phyloP scores from a whole-genome alignment of 2,797 vertebrate genomes.

The Urosaurus nigricauda region DNA sequence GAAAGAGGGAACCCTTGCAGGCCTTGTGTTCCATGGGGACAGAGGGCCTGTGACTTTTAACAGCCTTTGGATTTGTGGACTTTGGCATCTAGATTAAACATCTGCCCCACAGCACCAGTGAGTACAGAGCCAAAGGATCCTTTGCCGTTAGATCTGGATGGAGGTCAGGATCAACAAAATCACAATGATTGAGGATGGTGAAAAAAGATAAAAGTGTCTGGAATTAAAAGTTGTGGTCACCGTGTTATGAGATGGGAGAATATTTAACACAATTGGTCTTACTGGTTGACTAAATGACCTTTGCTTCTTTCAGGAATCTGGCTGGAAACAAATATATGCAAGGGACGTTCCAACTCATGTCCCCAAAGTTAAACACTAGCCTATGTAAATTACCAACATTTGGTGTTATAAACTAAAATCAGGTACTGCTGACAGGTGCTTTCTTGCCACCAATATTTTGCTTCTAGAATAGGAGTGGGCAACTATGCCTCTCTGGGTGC shows the following conservation, averaged over 20 bases:
- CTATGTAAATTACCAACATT: background rate
- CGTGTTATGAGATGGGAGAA: constrained; percentile 10
- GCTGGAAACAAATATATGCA: background rate
- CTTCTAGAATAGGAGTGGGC: background rate
- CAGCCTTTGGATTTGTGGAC: constrained; percentile 46
- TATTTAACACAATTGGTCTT: constrained; percentile 23
- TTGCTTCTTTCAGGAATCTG: background rate
- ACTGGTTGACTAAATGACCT: constrained; percentile 23
- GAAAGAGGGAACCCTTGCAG: background rate
- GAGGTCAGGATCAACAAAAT: fast-evolving
- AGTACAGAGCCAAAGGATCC: constrained; percentile 43
- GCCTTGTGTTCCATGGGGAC: constrained; percentile 33
- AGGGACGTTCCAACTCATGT: background rate
- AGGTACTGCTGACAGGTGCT: background rate
- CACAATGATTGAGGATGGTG: background rate
- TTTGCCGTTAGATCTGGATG: background rate
- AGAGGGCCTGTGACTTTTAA: constrained; percentile 49
- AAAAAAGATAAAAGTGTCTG: background rate
- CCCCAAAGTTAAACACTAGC: constrained; percentile 12
- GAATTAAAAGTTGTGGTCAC: background rate
- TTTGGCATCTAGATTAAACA: constrained; percentile 60
- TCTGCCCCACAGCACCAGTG: constrained; percentile 9
- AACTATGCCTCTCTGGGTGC: background rate
- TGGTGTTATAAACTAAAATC: background rate
- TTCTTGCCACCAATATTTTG: background rate